Percentiles rank a stretch among this genome's conserved stretches.
Conservation (phyloP, 2,888 invertebrate genomes). For the Pollenia angustigena region DNA sequence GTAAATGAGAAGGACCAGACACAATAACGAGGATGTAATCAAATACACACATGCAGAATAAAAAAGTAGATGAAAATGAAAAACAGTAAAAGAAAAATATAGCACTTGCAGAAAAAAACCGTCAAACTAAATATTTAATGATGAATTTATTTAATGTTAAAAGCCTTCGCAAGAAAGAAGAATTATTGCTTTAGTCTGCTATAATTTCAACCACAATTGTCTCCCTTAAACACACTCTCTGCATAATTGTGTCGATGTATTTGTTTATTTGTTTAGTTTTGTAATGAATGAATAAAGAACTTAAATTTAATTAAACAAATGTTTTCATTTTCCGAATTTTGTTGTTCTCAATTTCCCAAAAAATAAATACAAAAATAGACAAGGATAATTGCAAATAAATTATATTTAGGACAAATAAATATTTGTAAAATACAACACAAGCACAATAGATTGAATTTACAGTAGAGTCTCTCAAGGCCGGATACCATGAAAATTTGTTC, state of each 20-base stretch:
- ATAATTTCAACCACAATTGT: not conserved
- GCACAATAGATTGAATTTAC: no score
- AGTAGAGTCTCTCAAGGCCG: no score
- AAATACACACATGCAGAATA: no score
- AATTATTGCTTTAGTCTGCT: not conserved
- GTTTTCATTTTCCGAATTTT: conserved; percentile 7
- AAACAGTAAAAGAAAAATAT: no score
- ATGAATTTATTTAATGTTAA: no score
- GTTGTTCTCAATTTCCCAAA: not conserved
- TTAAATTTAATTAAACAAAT: conserved; percentile 48
- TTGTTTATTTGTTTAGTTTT: not conserved
- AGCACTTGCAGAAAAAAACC: no score
- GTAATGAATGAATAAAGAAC: not conserved
- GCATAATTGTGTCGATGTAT: not conserved
- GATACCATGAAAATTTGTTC: no score
- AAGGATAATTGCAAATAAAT: conserved; percentile 7
- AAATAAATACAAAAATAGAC: not conserved
- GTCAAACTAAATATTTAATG: no score
- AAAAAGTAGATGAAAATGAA: no score
- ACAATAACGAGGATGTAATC: no score
- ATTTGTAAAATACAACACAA: not conserved
- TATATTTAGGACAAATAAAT: not conserved
- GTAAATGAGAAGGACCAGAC: not conserved
- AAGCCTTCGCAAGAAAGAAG: no score
- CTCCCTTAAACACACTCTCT: not conserved